phyloP scores from a whole-genome alignment of 2,888 invertebrate genomes.

The Chrysolina haemoptera region DNA sequence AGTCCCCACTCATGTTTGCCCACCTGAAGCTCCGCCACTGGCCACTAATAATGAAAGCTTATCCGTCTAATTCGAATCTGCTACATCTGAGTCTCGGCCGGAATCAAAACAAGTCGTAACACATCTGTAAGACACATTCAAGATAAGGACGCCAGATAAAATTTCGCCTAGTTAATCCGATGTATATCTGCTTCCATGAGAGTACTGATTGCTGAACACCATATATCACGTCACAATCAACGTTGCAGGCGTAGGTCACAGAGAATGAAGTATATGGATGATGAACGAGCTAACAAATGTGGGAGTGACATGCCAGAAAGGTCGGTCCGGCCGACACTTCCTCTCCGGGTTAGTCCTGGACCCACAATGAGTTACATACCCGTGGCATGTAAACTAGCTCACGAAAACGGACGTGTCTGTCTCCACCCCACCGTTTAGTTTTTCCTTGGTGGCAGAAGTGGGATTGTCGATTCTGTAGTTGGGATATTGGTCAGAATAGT shows the following conservation, averaged over 20 bases:
- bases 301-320: slow-evolving; percentile 57
- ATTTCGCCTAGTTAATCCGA: slow-evolving; percentile 46
- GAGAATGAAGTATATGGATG: slow-evolving; percentile 55
- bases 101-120: slow-evolving; percentile 34
- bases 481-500: not conserved
- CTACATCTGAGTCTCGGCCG: slow-evolving; percentile 20
- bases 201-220: slow-evolving; percentile 54
- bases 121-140: slow-evolving; percentile 33
- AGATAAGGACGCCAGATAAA: slow-evolving; percentile 36
- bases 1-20: not conserved
- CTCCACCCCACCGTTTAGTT: slow-evolving; percentile 40
- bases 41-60: not conserved
- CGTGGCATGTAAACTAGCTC: slow-evolving; percentile 38
- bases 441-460: slow-evolving; percentile 22
- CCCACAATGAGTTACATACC: slow-evolving; percentile 39
- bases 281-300: slow-evolving; percentile 57
- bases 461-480: not conserved
- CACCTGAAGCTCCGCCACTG: not conserved
- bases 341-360: slow-evolving; percentile 34
- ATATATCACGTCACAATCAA: slow-evolving; percentile 56
- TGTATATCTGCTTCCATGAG: slow-evolving; percentile 46
- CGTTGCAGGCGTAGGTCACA: slow-evolving; percentile 54
- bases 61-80: not conserved
- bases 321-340: slow-evolving; percentile 56
- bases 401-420: slow-evolving; percentile 42